Evolutionary conservation across 2,797 vertebrate species (phyloP).

Genomic region (Rhincodon typus): DNA sequence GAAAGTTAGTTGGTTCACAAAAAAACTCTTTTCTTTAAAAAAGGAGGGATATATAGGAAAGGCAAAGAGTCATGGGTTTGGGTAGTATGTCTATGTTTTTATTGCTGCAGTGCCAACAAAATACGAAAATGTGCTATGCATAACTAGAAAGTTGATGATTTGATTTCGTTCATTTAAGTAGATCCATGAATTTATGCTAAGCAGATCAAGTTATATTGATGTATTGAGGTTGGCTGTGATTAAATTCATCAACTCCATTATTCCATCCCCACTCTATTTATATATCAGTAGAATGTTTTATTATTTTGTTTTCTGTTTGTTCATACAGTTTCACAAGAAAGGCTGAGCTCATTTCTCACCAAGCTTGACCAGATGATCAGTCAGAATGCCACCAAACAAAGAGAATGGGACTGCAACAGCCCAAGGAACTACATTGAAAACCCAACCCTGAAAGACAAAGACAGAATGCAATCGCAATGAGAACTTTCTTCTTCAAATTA

Average conservation of each 20-base stretch:
- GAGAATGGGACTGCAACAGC: constrained; percentile 82
- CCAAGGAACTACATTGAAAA: constrained; percentile 95
- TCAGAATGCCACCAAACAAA: constrained; percentile 80
- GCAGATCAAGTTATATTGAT: neutral
- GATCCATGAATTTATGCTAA: neutral
- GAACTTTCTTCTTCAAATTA: neutral
- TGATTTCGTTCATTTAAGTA: neutral
- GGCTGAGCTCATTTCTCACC: constrained; percentile 55
- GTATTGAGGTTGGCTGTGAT: neutral
- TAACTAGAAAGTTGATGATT: neutral
- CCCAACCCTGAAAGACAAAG: constrained; percentile 73
- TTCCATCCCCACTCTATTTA: too few relatives aligned
- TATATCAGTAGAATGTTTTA: too few relatives aligned
- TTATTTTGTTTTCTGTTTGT: neutral
- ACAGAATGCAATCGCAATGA: neutral
- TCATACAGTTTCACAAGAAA: too few relatives aligned
- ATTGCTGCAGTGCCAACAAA: neutral
- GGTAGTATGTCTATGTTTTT: neutral
- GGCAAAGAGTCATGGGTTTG: neutral
- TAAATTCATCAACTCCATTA: neutral
- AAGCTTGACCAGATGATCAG: constrained; percentile 80
- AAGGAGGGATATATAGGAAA: neutral
- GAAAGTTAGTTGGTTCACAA: neutral
- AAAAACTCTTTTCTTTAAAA: neutral
- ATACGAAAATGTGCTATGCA: neutral